Evolutionary conservation across 2,888 invertebrate genomes (phyloP).

Genomic region (Dexiosoma caninum): DNA sequence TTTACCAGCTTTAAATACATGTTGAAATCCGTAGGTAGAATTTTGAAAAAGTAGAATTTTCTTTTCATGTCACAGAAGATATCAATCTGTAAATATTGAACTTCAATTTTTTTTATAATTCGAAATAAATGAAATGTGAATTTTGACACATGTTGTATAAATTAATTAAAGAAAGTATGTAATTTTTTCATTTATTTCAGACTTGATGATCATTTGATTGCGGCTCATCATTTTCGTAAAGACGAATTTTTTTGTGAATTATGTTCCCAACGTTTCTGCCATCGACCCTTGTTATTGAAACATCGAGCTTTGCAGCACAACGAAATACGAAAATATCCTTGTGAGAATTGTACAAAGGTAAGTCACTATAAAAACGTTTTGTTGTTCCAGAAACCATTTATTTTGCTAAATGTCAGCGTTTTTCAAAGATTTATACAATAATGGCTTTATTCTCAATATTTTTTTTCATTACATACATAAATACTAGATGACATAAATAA

Average conservation of each 20-base stretch:
- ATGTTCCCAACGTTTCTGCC: slow-evolving; percentile 90
- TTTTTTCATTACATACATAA: too few relatives aligned
- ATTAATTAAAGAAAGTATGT: slow-evolving; percentile 15
- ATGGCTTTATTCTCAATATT: too few relatives aligned
- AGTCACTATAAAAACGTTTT: too few relatives aligned
- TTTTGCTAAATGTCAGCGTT: too few relatives aligned
- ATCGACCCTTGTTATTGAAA: slow-evolving; percentile 87
- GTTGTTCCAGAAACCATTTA: neutral
- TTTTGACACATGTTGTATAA: slow-evolving; percentile 52
- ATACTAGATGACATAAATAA: too few relatives aligned
- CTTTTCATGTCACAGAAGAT: slow-evolving; percentile 56
- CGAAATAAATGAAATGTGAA: slow-evolving; percentile 51
- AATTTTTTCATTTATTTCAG: slow-evolving; percentile 80
- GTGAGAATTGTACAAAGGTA: slow-evolving; percentile 94
- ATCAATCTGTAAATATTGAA: slow-evolving; percentile 61
- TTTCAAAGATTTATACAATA: too few relatives aligned
- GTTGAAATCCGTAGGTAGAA: neutral
- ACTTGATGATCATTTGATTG: slow-evolving; percentile 89
- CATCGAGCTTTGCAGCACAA: slow-evolving; percentile 90
- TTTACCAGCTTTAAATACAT: neutral
- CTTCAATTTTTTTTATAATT: slow-evolving; percentile 36
- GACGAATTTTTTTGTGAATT: slow-evolving; percentile 90
- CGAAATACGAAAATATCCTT: slow-evolving; percentile 90
- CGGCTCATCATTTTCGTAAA: slow-evolving; percentile 87
- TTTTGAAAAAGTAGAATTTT: neutral